Percentiles rank a stretch among this genome's conserved stretches.
Conservation (phyloP, 2,797 vertebrate genomes). For the Pantherophis vulpinus region DNA sequence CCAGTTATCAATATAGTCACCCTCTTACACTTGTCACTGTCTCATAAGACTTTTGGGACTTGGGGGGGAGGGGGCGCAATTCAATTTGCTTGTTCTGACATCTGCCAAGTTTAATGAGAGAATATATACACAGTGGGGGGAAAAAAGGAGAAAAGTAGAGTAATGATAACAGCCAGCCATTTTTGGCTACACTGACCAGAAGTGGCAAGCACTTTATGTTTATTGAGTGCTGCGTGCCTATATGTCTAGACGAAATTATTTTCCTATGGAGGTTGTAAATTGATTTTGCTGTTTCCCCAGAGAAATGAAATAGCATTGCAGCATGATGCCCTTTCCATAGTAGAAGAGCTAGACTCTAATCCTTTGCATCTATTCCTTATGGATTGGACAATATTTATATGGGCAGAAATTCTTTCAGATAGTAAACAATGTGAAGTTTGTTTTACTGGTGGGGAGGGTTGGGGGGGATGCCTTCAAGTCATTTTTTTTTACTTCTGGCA, state of each 20-base stretch:
- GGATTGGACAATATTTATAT: background rate
- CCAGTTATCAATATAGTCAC: conserved; percentile 6
- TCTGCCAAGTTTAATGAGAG: conserved; percentile 10
- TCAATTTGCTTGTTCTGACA: conserved; percentile 12
- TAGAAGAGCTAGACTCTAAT: background rate
- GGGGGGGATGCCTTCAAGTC: background rate
- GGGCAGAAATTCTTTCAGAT: background rate
- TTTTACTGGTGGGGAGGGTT: background rate
- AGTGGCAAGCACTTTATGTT: conserved; percentile 2
- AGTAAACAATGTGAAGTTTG: background rate
- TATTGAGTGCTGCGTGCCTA: background rate
- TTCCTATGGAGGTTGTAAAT: conserved; percentile 11
- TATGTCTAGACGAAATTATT: conserved; percentile 6
- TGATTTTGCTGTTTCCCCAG: background rate
- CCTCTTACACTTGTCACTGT: background rate
- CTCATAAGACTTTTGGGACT: background rate
- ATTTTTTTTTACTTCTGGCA: background rate
- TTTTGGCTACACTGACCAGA: conserved; percentile 13
- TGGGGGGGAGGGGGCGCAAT: background rate
- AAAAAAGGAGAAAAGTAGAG: background rate
- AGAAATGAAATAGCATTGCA: background rate
- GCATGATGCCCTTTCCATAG: background rate
- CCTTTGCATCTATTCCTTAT: background rate
- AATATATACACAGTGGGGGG: background rate
- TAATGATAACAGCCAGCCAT: background rate